Base-by-base conservation (phyloP, 2,113 vertebrate genomes). In the Calypte anna region DNA sequence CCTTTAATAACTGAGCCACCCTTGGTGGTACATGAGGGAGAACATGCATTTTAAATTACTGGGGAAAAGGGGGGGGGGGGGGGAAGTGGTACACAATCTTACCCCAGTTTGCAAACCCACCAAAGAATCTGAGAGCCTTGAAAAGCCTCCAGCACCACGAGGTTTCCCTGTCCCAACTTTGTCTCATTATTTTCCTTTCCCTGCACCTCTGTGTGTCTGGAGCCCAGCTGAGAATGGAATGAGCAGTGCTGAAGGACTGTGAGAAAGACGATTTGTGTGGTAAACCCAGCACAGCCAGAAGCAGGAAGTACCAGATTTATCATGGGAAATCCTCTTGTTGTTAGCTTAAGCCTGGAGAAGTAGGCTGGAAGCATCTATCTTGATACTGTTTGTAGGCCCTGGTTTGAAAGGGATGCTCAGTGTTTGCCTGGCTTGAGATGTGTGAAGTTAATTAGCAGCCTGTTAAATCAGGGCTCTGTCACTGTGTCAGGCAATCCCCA, bases 251-350 rank as follows among this genome's bases (percentile, higher is more conserved):
- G 14, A 97, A 95, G 93, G 87, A 95, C 88, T 96, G 95, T 93
- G 93, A 96, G 96, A 95, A 96, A 93, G 86, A 93, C 92, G 16
- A 88, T 90, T 95, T 97, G 91, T 97, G 93, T 95, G 93, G 92
- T 96, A 96, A 97, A 94, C 95, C 96, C 86, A 95, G 94, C 94
- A 74, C 95, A 94, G 93, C 55, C 94, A 97, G 95, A 96, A 96
- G 94, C 94, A 95, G 95, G 96, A 95, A 96, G 94, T 97, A 95
- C 95, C 82, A 88, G 94, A 96, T 96, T 96, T 96, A 94, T 96
- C 94, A 96, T 95, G 94, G 96, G 93, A 97, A 96, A 95, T 95
- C 95, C 96, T 97, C 93, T 84, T 94, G 62, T 95, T 95, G 93
- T 96, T 57, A 57, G 55, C 55, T 57, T 57, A 57, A 57, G 55